These are phyloP conservation scores for Meda fulgida DNA, from an alignment of 2,797 vertebrate species.

Conservation along the genomic window DNA sequence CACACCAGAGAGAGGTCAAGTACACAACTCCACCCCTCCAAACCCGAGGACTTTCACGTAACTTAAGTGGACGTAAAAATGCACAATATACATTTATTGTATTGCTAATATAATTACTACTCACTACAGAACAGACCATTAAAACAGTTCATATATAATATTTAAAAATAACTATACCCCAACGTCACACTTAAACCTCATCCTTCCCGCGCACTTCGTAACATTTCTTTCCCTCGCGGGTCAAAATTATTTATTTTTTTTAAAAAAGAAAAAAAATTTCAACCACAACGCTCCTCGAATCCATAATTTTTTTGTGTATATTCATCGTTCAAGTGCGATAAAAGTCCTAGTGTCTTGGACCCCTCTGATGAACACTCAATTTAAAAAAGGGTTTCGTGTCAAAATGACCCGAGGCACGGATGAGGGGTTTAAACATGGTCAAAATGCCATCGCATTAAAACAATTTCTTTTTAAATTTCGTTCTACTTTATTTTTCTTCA, in stretches of 20 bases:
- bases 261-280: no score
- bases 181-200: neutral
- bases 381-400: no score
- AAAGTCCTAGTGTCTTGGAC: no score
- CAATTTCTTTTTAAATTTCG: neutral
- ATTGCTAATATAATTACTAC: neutral
- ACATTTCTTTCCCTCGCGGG: no score
- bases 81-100: neutral
- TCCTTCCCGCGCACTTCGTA: no score
- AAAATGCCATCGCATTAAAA: neutral
- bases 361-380: no score
- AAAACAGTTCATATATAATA: neutral
- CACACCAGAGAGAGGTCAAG: neutral
- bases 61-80: neutral
- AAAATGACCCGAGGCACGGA: no score
- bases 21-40: neutral
- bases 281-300: no score
- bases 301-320: no score
- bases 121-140: neutral
- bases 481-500: neutral
- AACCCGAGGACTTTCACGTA: neutral
- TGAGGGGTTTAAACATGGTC: neutral
- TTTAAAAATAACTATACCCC: neutral
- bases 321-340: no score
- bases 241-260: no score